A percentile compares a stretch with the other conserved stretches of the same genome.
Evolutionary conservation across 2,888 invertebrate genomes (phyloP).

Genomic region (Melikaiella ostensackeni): DNA sequence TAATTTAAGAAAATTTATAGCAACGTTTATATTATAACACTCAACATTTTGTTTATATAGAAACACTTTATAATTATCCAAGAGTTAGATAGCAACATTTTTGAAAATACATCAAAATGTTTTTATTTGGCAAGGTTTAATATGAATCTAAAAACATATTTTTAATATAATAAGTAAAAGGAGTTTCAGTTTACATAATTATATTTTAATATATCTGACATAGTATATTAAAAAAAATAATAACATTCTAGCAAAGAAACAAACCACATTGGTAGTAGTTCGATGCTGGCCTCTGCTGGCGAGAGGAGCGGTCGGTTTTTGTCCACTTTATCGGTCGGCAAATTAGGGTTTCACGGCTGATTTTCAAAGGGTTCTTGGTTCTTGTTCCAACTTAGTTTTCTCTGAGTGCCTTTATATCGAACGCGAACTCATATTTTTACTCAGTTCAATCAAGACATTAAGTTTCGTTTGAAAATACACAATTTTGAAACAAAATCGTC

Average conservation of each 20-base stretch:
- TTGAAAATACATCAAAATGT: no score
- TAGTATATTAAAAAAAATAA: not conserved
- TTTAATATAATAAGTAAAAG: no score
- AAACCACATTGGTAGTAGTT: slow-evolving; percentile 52
- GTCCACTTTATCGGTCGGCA: slow-evolving; percentile 59
- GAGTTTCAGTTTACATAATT: no score
- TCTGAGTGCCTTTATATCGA: not conserved
- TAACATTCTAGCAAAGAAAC: slow-evolving; percentile 16
- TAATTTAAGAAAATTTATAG: no score
- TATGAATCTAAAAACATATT: no score
- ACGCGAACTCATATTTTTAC: not conserved
- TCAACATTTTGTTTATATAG: no score
- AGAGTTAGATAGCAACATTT: no score
- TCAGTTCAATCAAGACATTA: not conserved
- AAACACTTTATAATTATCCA: no score
- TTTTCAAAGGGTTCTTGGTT: slow-evolving; percentile 41
- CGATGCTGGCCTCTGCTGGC: slow-evolving; percentile 65
- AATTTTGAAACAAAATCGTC: not conserved
- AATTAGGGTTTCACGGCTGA: slow-evolving; percentile 43
- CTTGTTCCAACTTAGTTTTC: slow-evolving; percentile 32
- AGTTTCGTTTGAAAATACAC: not conserved
- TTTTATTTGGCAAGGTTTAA: no score
- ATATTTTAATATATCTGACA: not conserved
- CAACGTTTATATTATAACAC: no score
- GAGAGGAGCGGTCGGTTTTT: slow-evolving; percentile 49